A percentile compares a stretch with the other conserved stretches of the same genome.
Conservation (phyloP, 2,888 invertebrate genomes). For the Resseliella maxima region DNA sequence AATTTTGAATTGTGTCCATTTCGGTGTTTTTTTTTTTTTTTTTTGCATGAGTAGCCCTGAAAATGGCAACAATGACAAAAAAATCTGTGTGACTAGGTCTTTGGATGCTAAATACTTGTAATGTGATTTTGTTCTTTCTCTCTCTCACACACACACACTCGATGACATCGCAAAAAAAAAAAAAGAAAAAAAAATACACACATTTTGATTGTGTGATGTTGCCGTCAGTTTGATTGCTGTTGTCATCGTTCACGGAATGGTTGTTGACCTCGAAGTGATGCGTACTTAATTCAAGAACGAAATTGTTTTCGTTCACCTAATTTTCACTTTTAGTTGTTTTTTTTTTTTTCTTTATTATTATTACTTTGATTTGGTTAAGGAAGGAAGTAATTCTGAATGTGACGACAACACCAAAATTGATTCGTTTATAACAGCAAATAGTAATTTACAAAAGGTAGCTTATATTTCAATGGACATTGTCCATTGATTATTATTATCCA, state of each 20-base stretch:
- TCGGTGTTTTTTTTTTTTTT: neutral
- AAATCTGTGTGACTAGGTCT: conserved; percentile 41
- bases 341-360: neutral
- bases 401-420: too few species aligned
- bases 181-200: neutral
- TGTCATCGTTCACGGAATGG: neutral
- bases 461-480: too few species aligned
- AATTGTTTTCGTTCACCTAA: conserved; percentile 46
- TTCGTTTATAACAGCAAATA: too few species aligned
- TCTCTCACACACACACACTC: too few species aligned
- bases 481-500: too few species aligned
- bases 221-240: too few species aligned
- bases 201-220: neutral
- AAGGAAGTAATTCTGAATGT: too few species aligned
- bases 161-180: conserved; percentile 30
- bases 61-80: conserved; percentile 30
- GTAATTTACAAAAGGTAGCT: too few species aligned
- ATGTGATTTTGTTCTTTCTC: neutral
- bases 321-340: conserved; percentile 14
- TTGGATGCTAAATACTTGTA: conserved; percentile 27
- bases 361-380: too few species aligned
- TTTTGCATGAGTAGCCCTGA: conserved; percentile 19
- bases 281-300: conserved; percentile 32
- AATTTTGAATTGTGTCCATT: neutral
- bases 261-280: conserved; percentile 49